A percentile compares a stretch with the other conserved stretches of the same genome.
Evolutionary conservation across 2,113 vertebrate genomes (phyloP).

Genomic region (Elgaria multicarinata): DNA sequence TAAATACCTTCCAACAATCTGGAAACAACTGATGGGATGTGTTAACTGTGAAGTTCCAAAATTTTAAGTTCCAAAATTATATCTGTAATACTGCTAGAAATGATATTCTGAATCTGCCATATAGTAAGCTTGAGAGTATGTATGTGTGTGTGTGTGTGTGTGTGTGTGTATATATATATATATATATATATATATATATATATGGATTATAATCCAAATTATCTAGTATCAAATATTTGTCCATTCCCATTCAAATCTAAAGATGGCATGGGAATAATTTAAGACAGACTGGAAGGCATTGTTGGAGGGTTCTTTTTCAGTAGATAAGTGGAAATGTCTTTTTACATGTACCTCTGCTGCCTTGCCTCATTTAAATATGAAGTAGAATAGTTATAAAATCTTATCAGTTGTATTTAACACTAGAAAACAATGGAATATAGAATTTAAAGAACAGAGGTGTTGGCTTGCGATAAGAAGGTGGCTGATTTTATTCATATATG

Average conservation of each 20-base stretch:
- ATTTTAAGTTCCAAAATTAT: background rate
- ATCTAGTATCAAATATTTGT: background rate
- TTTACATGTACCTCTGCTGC: background rate
- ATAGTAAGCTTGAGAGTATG: background rate
- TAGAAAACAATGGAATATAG: background rate
- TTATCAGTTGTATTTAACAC: background rate
- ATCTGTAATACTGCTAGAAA: background rate
- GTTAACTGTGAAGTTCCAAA: background rate
- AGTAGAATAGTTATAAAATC: background rate
- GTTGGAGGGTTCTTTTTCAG: background rate
- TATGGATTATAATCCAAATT: background rate
- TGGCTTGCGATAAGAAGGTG: background rate
- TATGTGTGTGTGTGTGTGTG: no score
- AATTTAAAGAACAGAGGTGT: background rate
- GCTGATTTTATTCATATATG: background rate
- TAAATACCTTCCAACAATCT: background rate
- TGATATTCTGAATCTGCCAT: background rate
- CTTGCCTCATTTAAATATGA: background rate
- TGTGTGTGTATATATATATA: no score
- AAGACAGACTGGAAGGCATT: background rate
- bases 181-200: no score
- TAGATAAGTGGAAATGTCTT: background rate
- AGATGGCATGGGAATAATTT: background rate
- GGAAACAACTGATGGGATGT: background rate
- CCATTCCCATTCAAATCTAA: background rate